Evolutionary conservation across 2,797 vertebrate genomes (phyloP).

Genomic region (Notoglanidium macrostoma): DNA sequence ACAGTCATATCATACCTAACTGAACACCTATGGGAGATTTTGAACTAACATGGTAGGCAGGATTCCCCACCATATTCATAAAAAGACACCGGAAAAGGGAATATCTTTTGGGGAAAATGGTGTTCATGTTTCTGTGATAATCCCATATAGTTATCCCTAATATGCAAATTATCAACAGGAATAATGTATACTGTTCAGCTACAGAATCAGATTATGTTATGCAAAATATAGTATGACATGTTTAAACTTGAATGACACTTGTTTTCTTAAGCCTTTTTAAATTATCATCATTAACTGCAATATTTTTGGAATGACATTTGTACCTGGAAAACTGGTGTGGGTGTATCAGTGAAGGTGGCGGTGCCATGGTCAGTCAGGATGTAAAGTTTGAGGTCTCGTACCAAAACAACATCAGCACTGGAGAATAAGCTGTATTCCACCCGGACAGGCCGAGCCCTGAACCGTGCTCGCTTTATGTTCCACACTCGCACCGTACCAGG

Average conservation of each 20-base stretch:
- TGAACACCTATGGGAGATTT: not conserved
- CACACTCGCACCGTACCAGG: constrained; percentile 63
- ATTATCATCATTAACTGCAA: not conserved
- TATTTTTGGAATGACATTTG: not conserved
- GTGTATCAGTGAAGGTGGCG: constrained; percentile 55
- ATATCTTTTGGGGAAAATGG: not conserved
- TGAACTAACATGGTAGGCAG: not conserved
- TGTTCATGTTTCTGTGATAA: not conserved
- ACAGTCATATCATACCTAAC: not conserved
- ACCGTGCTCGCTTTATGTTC: constrained; percentile 66
- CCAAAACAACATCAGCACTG: constrained; percentile 62
- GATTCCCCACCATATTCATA: not conserved
- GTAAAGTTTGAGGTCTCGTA: constrained; percentile 66
- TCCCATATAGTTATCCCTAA: not conserved
- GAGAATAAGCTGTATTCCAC: constrained; percentile 69
- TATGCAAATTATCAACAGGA: not conserved
- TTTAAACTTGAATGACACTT: not conserved
- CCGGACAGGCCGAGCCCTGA: constrained; percentile 61
- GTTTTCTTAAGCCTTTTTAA: not conserved
- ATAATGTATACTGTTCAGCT: not conserved
- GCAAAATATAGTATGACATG: not conserved
- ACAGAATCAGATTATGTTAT: not conserved
- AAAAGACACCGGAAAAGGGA: not conserved
- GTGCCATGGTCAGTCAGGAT: constrained; percentile 67
- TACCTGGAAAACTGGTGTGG: constrained; percentile 69